These are phyloP conservation scores for Hippopotamyrus pictus DNA, from an alignment of 2,797 vertebrate genomes.

Conservation along the genomic window DNA sequence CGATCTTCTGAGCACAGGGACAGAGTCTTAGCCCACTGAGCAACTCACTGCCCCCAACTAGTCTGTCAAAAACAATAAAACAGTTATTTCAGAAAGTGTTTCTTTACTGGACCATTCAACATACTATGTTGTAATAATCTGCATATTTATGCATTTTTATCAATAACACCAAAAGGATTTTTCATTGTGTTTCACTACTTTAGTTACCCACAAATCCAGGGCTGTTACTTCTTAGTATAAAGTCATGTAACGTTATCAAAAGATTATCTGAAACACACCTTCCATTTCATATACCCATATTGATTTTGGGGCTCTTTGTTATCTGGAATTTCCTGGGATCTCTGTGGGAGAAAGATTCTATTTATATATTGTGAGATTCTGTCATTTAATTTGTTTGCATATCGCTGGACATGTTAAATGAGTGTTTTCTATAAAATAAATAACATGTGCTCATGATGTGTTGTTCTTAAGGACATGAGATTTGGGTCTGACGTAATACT, in stretches of 20 bases:
- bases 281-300: neutral
- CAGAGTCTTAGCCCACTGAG: neutral
- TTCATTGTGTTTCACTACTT: neutral
- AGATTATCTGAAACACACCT: neutral
- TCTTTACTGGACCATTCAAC: neutral
- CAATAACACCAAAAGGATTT: neutral
- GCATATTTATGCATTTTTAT: neutral
- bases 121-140: neutral
- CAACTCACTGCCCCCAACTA: neutral
- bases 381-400: conserved; percentile 32
- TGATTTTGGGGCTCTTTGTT: neutral
- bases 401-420: conserved; percentile 32
- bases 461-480: neutral
- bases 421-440: conserved; percentile 57
- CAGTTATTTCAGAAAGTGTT: neutral
- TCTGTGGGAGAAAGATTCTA: conserved; percentile 45
- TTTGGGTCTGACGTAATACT: neutral
- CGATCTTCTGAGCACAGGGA: neutral
- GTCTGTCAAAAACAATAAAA: neutral
- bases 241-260: neutral
- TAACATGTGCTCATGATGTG: conserved; percentile 3
- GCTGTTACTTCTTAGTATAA: neutral
- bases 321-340: conserved; percentile 22
- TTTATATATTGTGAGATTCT: conserved; percentile 52
- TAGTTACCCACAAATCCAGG: neutral